Conservation (phyloP, 2,888 invertebrate genomes). For the Cephus spinipes region DNA sequence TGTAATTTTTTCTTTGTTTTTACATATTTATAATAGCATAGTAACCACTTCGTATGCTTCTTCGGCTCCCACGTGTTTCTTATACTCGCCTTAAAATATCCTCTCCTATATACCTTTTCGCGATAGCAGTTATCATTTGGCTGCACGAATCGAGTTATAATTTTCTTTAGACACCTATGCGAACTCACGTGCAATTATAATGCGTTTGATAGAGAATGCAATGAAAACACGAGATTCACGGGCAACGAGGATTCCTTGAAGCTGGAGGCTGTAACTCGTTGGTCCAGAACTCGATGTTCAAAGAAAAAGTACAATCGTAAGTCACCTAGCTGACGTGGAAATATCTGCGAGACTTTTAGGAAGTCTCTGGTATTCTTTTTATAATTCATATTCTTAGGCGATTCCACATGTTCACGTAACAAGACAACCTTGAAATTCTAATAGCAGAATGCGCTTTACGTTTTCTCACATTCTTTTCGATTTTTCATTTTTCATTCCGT, state of each 20-base stretch:
- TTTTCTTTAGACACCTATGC: constrained; percentile 2
- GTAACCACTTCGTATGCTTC: constrained; percentile 32
- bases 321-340: neutral
- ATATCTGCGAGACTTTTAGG: neutral
- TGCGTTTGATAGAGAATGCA: neutral
- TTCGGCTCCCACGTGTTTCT: neutral
- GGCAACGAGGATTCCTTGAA: neutral
- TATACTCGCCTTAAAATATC: neutral
- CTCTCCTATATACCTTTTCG: neutral
- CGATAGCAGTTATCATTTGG: neutral
- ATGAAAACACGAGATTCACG: neutral
- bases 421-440: neutral
- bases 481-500: too few species aligned
- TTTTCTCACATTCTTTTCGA: too few species aligned
- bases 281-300: neutral
- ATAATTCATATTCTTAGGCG: neutral
- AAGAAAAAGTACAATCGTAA: neutral
- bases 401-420: neutral
- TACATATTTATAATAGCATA: constrained; percentile 30
- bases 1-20: constrained; percentile 10
- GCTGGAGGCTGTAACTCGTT: neutral
- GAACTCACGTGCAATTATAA: neutral
- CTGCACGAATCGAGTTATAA: neutral
- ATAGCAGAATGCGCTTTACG: neutral
- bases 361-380: neutral